Percentiles rank a stretch among this genome's conserved stretches.
phyloP scores from a whole-genome alignment of 2,797 vertebrate species.

The Cynodonichthys magdalenae region DNA sequence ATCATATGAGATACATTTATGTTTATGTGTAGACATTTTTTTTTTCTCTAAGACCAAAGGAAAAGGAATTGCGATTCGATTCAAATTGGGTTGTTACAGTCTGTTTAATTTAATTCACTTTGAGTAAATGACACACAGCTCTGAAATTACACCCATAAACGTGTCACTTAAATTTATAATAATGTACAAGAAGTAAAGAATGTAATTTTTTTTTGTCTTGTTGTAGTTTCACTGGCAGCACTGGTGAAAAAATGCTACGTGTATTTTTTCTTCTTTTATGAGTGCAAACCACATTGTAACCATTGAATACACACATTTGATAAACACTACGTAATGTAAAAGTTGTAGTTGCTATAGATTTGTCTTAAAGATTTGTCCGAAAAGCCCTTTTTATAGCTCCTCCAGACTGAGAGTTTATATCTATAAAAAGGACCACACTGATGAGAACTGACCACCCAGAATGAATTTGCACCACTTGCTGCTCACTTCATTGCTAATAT shows the following conservation, averaged over 20 bases:
- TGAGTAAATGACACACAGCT: constrained; percentile 2
- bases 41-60: constrained; percentile 1
- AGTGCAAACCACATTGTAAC: background rate
- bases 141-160: constrained; percentile 13
- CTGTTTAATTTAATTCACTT: constrained; percentile 3
- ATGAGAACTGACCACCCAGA: no score
- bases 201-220: constrained; percentile 13
- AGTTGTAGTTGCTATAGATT: background rate
- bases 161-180: constrained; percentile 12
- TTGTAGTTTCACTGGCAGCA: background rate
- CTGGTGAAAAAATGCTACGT: background rate
- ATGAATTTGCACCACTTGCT: no score
- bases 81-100: background rate
- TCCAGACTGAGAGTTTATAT: no score
- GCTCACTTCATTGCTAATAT: no score
- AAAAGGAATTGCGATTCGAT: background rate
- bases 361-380: no score
- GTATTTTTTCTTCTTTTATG: background rate
- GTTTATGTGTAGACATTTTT: constrained; percentile 16
- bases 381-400: no score
- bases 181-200: background rate
- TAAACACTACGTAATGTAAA: background rate
- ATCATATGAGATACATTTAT: constrained; percentile 39
- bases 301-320: background rate
- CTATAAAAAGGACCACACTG: no score